Base-by-base conservation (phyloP, 2,113 vertebrate species). In the Cyprinus carpio region DNA sequence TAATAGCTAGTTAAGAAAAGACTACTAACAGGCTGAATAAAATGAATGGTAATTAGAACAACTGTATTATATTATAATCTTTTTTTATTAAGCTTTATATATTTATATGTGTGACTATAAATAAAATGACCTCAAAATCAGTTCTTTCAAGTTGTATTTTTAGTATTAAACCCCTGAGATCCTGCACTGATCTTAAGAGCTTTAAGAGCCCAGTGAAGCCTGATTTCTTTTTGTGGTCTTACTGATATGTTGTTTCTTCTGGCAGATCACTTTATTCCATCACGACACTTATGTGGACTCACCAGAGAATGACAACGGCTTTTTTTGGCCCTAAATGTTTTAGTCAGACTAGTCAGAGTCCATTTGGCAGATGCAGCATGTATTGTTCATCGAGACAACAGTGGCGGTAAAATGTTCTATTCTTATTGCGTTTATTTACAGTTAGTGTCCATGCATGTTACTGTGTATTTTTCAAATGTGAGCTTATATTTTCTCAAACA, bases 291-390 rank as follows among this genome's bases (percentile, higher is more conserved):
- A 3, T 49, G 43, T 11, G 16, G 34, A 77, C 67, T 80, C 76
- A 80, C 65, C 64, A 37, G 74, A 49, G 46, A 12, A 75, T 72
- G 31, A 82, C 15, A 80, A 75, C 54, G 31, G 37, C 79, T 75
- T 81, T 65, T 81, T 56, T 75, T 43, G 34, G 10, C 31, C 20
- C 46, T 67, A 54, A 84, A 76, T 81, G 75, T 56, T 75, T 87
- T 75, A 56, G 65, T 84, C 76, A 65, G 76, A 67, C 69, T 81
- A 76, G 74, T 71, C 75, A 80, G 82, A 87, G 43, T 72, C 76
- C 58, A 81, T 81, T 54, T 76, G 34, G 31, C 20, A 80, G 40
- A 69, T 49, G 72, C 82, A 54, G 82, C 54, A 54, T 76, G 23
- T 65, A 31, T 65, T 27, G 67, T 54, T 62, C 82, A 87, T 5